Conservation (phyloP, 1,140 invertebrate species). For the Portunus trituberculatus region DNA sequence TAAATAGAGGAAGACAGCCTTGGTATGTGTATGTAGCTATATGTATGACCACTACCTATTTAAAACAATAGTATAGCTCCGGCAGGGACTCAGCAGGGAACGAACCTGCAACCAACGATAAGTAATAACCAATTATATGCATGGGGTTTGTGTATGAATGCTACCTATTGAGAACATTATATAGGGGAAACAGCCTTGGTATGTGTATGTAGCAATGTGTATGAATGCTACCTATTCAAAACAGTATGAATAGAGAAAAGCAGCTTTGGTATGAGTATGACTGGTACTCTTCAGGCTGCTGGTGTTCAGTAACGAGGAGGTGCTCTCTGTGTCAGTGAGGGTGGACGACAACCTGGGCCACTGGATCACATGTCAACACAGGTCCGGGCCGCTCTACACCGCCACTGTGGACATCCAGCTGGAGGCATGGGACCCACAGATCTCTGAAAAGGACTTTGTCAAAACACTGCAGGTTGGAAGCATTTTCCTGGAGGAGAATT, state of each 20-base stretch:
- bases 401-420: conserved; percentile 60
- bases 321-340: conserved; percentile 58
- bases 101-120: not conserved
- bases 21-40: not conserved
- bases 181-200: no score
- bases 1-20: not conserved
- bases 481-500: not conserved
- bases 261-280: no score
- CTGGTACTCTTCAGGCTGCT: conserved; percentile 35
- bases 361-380: conserved; percentile 56
- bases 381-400: conserved; percentile 58
- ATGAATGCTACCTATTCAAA: no score
- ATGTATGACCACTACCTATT: not conserved
- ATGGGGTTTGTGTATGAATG: no score
- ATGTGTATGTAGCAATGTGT: not conserved
- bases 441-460: conserved; percentile 50
- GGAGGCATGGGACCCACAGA: conserved; percentile 50
- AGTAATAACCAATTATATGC: not conserved
- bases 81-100: no score
- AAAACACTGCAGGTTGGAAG: conserved; percentile 55
- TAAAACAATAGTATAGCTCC: no score
- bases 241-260: not conserved
- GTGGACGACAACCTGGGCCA: conserved; percentile 70
- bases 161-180: no score
- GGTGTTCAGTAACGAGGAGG: conserved; percentile 66